Evolutionary conservation across 2,888 invertebrate species (phyloP), one percentile per base, ranked within the genome.

Genomic region (Blera fallax): DNA sequence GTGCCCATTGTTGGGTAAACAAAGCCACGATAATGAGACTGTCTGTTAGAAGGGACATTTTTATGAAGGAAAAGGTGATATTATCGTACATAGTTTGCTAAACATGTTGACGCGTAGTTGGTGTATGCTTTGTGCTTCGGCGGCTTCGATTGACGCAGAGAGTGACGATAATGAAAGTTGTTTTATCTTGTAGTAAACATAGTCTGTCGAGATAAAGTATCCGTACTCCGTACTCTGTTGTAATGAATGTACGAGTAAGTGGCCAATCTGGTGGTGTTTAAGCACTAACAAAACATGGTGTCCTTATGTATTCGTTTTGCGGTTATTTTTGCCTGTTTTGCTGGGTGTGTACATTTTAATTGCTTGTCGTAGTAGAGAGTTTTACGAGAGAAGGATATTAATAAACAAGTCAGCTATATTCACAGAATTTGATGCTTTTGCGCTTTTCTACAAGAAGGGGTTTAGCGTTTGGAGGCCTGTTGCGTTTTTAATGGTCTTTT

Each of bases 111-210:
- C 24, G 50, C 24, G 18, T 50, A 18, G 16, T 45, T 18, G 45
- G 45, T 10, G 18, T 45, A 18, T 8, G 50, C 14, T 16, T 27
- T 52, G 27, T 52, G n/a, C 52, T 52, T 27, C 16, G 14, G 50
- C 27, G 52, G 16, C 32, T 34, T 64, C 48, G 32, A 64, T 64
- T 48, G 64, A 45, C 64, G 45, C 27, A 24, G 27, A 24, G 27
- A 43, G 43, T 43, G 60, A 43, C 14, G 21, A 43, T 48, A 64
- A 64, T 64, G 64, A 48, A 32, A 45, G 64, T 64, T 45, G 32
- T 32, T 48, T 48, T 64, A 64, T 64, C 48, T 64, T 29, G 45
- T 45, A 48, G 21, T 48, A 64, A 64, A 64, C 64, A 64, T 18
- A 18, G 64, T 45, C 45, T 62, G 32, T 7, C 27, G 29, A 54